Base-by-base conservation (phyloP, 2,888 invertebrate species). In the Parapristionchus giblindavisi region DNA sequence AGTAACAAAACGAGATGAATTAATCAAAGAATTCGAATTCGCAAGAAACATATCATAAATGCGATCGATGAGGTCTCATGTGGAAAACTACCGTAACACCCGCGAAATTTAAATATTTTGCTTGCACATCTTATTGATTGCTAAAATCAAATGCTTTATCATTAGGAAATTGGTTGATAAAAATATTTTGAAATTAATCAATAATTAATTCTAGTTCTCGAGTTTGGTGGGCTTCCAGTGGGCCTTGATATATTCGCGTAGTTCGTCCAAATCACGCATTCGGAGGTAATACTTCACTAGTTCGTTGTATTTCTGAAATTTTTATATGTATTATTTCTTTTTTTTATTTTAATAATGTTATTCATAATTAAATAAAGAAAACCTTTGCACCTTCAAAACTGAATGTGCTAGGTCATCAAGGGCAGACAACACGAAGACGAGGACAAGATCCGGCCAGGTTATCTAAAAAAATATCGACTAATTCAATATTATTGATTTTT, bases 261-360 rank as follows among this genome's bases (percentile, higher is more conserved):
- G 11, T 58, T 71, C 71, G 43, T 71, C 71, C 6, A 71, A 21
- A 3, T 71, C 71, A 17, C 71, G 8, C 71, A 71, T 71, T 43
- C 71, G 38, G 27, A 58, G 40, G 43, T 71, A 71, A 34, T 71
- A 71, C 11, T 32, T 36, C 6, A 36, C 32, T 3, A 71, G 71
- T 36, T 58, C 56, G n/a, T 36, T 36, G 32, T 58, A 71, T 51
- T 58, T 58, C 71, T 71, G 68, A 6, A 68, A 14, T 24, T 14
- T 34, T 38, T 36, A 4, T 21, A 24, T 14, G 4, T 8, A 36
- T 17, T 34, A 34, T 1, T 1, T 36, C 1, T 1, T 34, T 60
- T 60, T n/a, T 34, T 6, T 0, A 21, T 17, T 56, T 29, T 14
- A 21, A 34, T 38, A n/a, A n/a, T 8, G 2, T 27, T 29, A 4